Evolutionary conservation across 2,113 vertebrate genomes (phyloP), one percentile per base, ranked within the genome.

Genomic region (Megalops atlanticus): DNA sequence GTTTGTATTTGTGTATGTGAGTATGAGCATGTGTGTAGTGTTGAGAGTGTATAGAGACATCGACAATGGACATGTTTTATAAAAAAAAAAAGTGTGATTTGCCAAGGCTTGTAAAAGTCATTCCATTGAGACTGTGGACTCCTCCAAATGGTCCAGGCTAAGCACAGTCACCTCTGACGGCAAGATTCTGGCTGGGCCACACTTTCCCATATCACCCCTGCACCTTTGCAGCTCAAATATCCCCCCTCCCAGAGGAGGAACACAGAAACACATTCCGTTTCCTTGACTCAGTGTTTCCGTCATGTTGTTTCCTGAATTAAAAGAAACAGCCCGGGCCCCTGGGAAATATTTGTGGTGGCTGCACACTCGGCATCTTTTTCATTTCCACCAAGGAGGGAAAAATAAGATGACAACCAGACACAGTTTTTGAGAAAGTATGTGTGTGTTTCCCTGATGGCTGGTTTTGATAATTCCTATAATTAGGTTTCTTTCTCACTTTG

Each of bases 261-360:
- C 27, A 70, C 64, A 70, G 31, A 69, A 78, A 78, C 77, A 45
- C 77, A 69, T 70, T 70, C n/a, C 8, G n/a, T 43, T 69, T 43
- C 64, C 11, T 31, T 12, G 38, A 38, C 58, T 41, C 77, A 15
- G 77, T 33, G 54, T 24, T 21, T 33, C 54, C 38, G 14, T 15
- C 21, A 27, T 43, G 35, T n/a, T 43, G 36, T 43, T 70, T 70
- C 14, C 77, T 70, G 77, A 41, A 79, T 69, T 69, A 69, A 41
- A 45, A 79, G 39, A 70, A 70, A 43, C n/a, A 79, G 24, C 58
- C 58, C 10, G n/a, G 27, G 6, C 74, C 43, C 33, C 31, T 8
- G 76, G 76, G 76, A 58, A 77, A 77, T 77, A 58, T 39, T 77
- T 21, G 12, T 18, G 7, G 47, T 58, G 18, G 49, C 76, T 54